Evolutionary conservation across 2,797 vertebrate species (phyloP).

Genomic region (Naso thynnoides): DNA sequence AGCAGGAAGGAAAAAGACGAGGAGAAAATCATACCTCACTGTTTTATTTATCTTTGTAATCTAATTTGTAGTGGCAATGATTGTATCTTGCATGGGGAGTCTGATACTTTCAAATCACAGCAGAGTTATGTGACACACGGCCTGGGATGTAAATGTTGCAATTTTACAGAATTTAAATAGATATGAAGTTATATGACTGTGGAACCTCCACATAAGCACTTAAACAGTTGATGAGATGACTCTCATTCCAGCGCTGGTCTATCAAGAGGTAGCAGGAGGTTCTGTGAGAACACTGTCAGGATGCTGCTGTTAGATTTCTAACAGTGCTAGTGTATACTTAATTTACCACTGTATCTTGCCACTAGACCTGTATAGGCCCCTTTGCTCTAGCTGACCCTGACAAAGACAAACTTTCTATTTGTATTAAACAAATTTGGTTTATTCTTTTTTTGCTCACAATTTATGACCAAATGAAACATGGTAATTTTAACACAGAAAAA

Average conservation of each 20-base stretch:
- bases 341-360: too few species aligned
- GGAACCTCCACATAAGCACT: neutral
- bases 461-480: neutral
- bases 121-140: neutral
- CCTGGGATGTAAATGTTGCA: neutral
- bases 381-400: neutral
- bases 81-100: neutral
- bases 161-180: neutral
- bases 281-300: conserved; percentile 1
- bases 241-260: neutral
- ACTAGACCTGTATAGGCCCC: conserved; percentile 1
- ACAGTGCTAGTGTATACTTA: too few species aligned
- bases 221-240: neutral
- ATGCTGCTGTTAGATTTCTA: neutral
- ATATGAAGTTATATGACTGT: neutral
- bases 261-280: neutral
- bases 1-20: conserved; percentile 16
- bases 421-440: neutral
- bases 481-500: neutral
- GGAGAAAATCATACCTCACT: neutral
- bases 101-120: neutral
- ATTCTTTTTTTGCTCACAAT: neutral
- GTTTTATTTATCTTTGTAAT: neutral
- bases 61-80: neutral
- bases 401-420: neutral